phyloP scores from a whole-genome alignment of 2,888 invertebrate genomes.

The Autographa gamma region DNA sequence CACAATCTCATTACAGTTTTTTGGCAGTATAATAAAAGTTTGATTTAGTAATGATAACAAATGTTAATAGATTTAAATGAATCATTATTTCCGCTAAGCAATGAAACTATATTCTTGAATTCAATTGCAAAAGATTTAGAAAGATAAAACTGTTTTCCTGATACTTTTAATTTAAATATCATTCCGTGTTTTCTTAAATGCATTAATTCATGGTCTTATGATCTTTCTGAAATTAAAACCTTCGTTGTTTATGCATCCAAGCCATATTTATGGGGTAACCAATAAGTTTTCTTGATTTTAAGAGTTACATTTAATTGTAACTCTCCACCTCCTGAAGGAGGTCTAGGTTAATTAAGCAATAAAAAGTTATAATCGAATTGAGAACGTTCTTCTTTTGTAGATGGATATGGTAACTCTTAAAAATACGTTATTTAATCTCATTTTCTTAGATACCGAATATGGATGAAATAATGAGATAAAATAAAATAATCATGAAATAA shows the following conservation, averaged over 20 bases:
- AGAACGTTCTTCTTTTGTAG: too few species aligned
- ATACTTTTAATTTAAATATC: neutral
- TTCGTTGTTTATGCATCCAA: slow-evolving; percentile 19
- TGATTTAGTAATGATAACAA: neutral
- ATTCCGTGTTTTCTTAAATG: neutral
- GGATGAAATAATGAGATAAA: too few species aligned
- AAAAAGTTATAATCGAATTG: too few species aligned
- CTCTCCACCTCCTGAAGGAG: too few species aligned
- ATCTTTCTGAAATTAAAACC: slow-evolving; percentile 20
- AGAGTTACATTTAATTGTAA: too few species aligned
- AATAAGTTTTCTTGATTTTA: too few species aligned
- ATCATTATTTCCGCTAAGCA: neutral
- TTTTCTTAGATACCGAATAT: too few species aligned
- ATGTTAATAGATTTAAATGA: neutral
- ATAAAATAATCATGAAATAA: too few species aligned
- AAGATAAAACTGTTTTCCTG: neutral
- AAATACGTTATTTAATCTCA: too few species aligned
- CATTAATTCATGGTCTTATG: neutral
- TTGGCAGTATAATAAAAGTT: neutral
- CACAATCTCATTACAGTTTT: neutral
- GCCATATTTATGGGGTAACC: slow-evolving; percentile 9
- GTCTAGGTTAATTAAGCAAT: too few species aligned
- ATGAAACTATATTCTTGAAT: neutral
- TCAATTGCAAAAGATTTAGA: slow-evolving; percentile 4
- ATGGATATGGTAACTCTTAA: too few species aligned